phyloP scores from a whole-genome alignment of 2,888 invertebrate genomes.

The Morpho achilles region DNA sequence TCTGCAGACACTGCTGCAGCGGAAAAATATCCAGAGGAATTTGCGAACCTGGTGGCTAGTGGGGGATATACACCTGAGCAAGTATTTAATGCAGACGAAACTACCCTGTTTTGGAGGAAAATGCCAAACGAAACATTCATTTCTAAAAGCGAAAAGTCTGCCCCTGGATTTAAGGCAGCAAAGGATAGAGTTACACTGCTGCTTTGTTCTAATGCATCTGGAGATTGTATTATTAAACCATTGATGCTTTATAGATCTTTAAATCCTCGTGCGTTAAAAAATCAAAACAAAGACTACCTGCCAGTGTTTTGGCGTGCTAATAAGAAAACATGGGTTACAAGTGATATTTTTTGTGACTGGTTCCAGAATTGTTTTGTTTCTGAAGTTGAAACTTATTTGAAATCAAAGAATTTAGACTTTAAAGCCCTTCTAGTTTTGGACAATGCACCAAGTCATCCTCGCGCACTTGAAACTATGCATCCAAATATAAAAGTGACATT shows the following conservation, averaged over 20 bases:
- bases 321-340: conserved; percentile 34
- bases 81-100: conserved; percentile 30
- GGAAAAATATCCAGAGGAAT: no score
- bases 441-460: conserved; percentile 31
- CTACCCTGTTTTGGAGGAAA: conserved; percentile 32
- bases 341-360: conserved; percentile 33
- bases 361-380: conserved; percentile 32
- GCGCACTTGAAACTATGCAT: conserved; percentile 25
- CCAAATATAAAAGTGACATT: conserved; percentile 27
- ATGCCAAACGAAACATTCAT: conserved; percentile 31
- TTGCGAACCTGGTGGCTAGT: no score
- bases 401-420: conserved; percentile 2
- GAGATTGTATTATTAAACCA: conserved; percentile 29
- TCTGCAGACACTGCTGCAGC: no score
- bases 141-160: conserved; percentile 30
- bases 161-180: conserved; percentile 30
- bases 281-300: conserved; percentile 27
- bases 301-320: conserved; percentile 35
- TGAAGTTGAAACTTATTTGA: conserved; percentile 31
- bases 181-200: conserved; percentile 32
- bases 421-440: conserved; percentile 19
- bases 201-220: conserved; percentile 30
- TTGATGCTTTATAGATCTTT: conserved; percentile 30
- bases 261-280: conserved; percentile 29
- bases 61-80: no score